A percentile compares a stretch with the other conserved stretches of the same genome.
Evolutionary conservation across 2,888 invertebrate genomes (phyloP).

Genomic region (Perizoma affinitatum): DNA sequence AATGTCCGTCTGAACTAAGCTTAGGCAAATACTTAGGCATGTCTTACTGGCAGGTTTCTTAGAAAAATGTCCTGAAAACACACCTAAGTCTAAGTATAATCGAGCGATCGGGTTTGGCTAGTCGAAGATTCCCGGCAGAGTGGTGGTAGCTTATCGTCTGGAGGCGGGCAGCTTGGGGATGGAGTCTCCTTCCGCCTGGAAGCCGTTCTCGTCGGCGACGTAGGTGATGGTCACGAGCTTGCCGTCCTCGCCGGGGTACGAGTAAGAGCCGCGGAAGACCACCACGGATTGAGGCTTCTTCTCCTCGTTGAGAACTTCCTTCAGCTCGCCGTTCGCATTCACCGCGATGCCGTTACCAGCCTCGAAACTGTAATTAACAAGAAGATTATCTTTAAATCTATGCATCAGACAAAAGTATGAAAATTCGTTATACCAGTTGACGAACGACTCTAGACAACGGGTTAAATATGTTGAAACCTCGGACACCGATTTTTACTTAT

Average conservation of each 20-base stretch:
- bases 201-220: slow-evolving; percentile 86
- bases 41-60: no score
- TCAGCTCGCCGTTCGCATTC: slow-evolving; percentile 78
- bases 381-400: background rate
- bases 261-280: slow-evolving; percentile 84
- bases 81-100: background rate
- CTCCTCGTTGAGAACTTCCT: slow-evolving; percentile 77
- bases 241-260: slow-evolving; percentile 84
- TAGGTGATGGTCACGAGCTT: slow-evolving; percentile 79
- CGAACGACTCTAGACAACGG: no score
- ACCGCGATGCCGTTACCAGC: slow-evolving; percentile 81
- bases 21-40: no score
- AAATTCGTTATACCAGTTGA: no score
- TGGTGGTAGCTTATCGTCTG: slow-evolving; percentile 47
- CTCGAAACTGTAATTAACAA: slow-evolving; percentile 58
- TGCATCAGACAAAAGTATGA: background rate
- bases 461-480: no score
- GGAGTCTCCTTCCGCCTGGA: slow-evolving; percentile 85
- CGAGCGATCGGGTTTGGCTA: slow-evolving; percentile 4
- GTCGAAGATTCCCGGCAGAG: background rate
- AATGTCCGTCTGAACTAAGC: background rate
- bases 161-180: slow-evolving; percentile 79
- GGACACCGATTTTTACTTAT: no score
- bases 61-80: no score
- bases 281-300: slow-evolving; percentile 82